Base-by-base conservation (phyloP, 1,140 invertebrate species). In the Rhyzopertha dominica region DNA sequence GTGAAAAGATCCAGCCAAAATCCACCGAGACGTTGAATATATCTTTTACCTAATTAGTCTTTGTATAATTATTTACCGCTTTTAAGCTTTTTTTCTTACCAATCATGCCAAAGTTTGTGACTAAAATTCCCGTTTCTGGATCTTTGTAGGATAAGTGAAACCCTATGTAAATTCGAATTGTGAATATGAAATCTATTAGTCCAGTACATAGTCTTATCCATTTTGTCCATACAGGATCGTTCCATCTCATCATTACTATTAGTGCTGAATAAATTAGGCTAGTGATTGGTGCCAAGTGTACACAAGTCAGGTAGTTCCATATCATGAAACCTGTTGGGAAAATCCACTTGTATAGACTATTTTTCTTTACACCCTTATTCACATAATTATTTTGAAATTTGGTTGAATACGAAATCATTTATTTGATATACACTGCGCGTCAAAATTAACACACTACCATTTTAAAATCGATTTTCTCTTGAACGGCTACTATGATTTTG, bases 141-240 rank as follows among this genome's bases (percentile, higher is more conserved):
- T 48, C 45, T 9, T 48, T 19, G 20, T 39, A 52, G 9, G 50
- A 17, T 13, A 47, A 29, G 16, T 28, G 22, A 24, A 52, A 52
- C 5, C 45, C 23, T 12, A 52, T 16, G 20, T 39, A 24, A 17
- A 52, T 48, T 29, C 43, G 43, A 8, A 39, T 14, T 5, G 29
- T 25, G 20, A 47, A 51, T 5, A 51, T 16, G 5, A 23, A 9
- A 14, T 51, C 49, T 1, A 20, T 18, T 19, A 18, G 1, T n/a
- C n/a, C n/a, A n/a, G n/a, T n/a, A 26, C 32, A 42, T 29, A 42
- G 23, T n/a, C 30, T 8, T 2, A 30, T 31, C 10, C 19, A 17
- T 5, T 19, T 5, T 5, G 28, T 20, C 2, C 5, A 18, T 10
- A 2, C 16, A 18, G 16, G 17, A 2, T 17, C n/a, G 3, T 30